Evolutionary conservation across 2,797 vertebrate species (phyloP).

Genomic region (Artibeus lituratus): DNA sequence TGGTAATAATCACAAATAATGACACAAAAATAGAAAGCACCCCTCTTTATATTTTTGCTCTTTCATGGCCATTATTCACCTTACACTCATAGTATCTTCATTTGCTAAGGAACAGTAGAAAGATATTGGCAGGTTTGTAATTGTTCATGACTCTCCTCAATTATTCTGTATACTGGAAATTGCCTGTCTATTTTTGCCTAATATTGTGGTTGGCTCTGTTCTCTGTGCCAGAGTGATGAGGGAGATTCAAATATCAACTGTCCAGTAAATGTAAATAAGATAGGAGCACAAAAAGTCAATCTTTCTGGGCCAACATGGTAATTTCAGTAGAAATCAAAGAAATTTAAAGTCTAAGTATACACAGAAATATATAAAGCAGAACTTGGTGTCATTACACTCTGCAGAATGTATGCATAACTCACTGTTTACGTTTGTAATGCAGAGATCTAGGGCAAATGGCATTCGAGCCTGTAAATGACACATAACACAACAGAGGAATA

Average conservation of each 20-base stretch:
- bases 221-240: background rate
- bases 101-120: background rate
- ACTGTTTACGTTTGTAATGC: background rate
- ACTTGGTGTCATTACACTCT: background rate
- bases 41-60: background rate
- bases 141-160: background rate
- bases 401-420: background rate
- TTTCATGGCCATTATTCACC: background rate
- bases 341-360: background rate
- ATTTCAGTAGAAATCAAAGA: background rate
- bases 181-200: background rate
- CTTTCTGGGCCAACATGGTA: background rate
- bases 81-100: background rate
- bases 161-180: background rate
- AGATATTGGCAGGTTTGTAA: background rate
- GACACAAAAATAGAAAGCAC: background rate
- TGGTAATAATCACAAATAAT: background rate
- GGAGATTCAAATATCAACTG: background rate
- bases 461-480: background rate
- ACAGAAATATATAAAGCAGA: background rate
- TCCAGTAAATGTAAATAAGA: slow-evolving; percentile 3
- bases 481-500: background rate
- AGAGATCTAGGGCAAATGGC: background rate
- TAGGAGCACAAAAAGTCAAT: background rate
- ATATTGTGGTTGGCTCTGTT: background rate